phyloP scores from a whole-genome alignment of 2,888 invertebrate genomes.

The Graphium colonna region DNA sequence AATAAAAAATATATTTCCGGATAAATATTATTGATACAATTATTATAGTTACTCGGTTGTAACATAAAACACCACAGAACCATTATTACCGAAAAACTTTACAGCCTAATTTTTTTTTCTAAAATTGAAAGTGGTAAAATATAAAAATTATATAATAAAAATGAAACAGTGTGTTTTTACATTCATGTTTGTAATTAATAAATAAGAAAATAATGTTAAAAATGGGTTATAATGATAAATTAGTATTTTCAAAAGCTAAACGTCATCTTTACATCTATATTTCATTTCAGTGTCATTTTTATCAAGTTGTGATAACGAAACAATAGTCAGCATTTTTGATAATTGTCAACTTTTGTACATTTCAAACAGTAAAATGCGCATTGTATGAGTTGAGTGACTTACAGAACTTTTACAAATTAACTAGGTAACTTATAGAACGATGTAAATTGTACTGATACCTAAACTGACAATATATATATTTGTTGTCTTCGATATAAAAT shows the following conservation, averaged over 20 bases:
- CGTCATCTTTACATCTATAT: conserved; percentile 12
- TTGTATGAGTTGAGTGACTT: conserved; percentile 12
- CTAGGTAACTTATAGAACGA: conserved; percentile 17
- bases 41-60: too few relatives aligned
- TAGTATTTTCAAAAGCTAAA: conserved; percentile 14
- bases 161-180: conserved; percentile 1
- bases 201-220: too few relatives aligned
- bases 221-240: background rate
- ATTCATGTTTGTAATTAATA: background rate
- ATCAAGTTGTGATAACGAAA: conserved; percentile 34
- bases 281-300: conserved; percentile 25
- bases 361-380: conserved; percentile 4
- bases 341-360: conserved; percentile 22
- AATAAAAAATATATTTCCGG: background rate
- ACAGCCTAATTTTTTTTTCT: too few relatives aligned
- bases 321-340: conserved; percentile 30
- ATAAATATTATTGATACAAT: too few relatives aligned
- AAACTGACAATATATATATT: conserved; percentile 27
- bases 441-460: conserved; percentile 27
- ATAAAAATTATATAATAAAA: too few relatives aligned
- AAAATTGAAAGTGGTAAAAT: too few relatives aligned
- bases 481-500: conserved; percentile 25
- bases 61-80: too few relatives aligned
- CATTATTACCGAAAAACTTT: too few relatives aligned
- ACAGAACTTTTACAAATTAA: conserved; percentile 2